Conservation (phyloP, 2,113 vertebrate genomes). For the Setophaga petechia region DNA sequence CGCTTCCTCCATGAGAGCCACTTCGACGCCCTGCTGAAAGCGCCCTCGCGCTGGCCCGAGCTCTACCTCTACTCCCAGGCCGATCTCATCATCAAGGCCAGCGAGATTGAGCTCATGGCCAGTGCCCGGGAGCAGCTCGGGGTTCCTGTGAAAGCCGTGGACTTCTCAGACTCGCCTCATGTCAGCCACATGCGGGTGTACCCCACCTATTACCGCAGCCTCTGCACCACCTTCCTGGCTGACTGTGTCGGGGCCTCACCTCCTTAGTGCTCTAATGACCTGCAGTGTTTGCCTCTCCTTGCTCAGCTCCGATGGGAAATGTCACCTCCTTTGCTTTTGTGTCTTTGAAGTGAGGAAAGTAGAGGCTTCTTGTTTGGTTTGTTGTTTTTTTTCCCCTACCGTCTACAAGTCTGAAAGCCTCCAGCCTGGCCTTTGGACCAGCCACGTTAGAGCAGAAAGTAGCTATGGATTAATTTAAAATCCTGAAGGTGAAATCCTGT, state of each 20-base stretch:
- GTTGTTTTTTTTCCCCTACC: accelerated
- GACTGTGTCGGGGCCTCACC: constrained; percentile 70
- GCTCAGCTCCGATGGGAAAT: not conserved
- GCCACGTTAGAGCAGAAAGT: not conserved
- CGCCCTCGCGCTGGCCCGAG: constrained; percentile 88
- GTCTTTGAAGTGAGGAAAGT: not conserved
- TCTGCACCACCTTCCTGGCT: constrained; percentile 82
- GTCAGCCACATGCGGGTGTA: constrained; percentile 87
- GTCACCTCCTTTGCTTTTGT: not conserved
- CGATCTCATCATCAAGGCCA: constrained; percentile 81
- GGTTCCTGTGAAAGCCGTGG: constrained; percentile 79
- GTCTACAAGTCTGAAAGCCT: not conserved
- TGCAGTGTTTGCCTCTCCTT: not conserved
- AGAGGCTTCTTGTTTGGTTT: not conserved
- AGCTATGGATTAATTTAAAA: not conserved
- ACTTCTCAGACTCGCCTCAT: constrained; percentile 86
- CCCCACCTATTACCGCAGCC: constrained; percentile 83
- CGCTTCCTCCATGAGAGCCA: constrained; percentile 87
- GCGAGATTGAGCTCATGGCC: constrained; percentile 83
- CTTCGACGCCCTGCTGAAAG: constrained; percentile 82
- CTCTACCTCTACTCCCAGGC: constrained; percentile 89
- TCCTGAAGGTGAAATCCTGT: not conserved
- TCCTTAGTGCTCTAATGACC: not conserved
- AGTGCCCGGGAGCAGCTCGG: constrained; percentile 70
- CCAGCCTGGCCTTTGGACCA: not conserved